These are phyloP conservation scores for Tichodroma muraria DNA, from an alignment of 2,113 vertebrate species.

Conservation along the genomic window DNA sequence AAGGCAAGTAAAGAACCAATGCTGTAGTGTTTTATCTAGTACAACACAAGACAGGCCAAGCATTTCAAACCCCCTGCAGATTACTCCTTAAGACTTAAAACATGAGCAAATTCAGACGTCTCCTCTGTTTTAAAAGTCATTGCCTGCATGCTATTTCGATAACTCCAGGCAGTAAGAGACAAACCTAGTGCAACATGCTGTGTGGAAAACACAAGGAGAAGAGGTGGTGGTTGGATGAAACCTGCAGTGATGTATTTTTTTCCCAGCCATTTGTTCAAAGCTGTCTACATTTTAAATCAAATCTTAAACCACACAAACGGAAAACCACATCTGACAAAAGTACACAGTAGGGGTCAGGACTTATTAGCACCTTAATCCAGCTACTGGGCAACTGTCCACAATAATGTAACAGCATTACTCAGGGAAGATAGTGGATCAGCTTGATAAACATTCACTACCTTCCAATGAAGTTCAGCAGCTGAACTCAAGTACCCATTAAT, in stretches of 20 bases:
- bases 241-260: not conserved
- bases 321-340: not conserved
- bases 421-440: not conserved
- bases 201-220: not conserved
- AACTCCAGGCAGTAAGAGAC: not conserved
- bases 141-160: rapidly evolving
- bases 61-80: not conserved
- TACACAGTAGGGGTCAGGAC: not conserved
- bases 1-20: not conserved
- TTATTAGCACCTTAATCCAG: not conserved
- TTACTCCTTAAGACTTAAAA: not conserved
- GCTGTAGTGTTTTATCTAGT: not conserved
- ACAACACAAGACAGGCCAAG: not conserved
- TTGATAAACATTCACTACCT: not conserved
- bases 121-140: not conserved
- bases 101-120: not conserved
- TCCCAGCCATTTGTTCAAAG: not conserved
- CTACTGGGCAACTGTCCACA: not conserved
- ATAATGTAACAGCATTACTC: not conserved
- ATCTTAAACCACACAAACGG: not conserved
- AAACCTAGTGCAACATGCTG: not conserved
- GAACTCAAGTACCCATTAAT: not conserved
- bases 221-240: not conserved
- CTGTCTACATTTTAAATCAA: not conserved
- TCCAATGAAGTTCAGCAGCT: not conserved